Evolutionary conservation across 1,140 invertebrate species (phyloP), one percentile per base, ranked within the genome.

Genomic region (Paramacrobiotus metropolitanus): DNA sequence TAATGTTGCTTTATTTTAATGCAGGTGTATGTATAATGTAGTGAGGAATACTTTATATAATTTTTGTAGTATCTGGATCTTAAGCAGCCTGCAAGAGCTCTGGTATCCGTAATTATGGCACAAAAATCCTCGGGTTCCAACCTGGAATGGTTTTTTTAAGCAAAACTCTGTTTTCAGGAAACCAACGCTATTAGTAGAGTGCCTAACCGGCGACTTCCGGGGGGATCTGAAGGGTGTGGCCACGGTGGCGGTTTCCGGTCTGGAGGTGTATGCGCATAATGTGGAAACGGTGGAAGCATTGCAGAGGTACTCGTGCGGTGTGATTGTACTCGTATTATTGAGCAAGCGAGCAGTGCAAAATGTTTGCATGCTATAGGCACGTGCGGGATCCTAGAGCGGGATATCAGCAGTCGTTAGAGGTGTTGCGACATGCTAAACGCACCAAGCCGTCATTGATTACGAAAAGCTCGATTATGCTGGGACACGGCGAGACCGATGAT

Each of bases 391-490:
- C 84, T 44, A 77, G 95, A 62, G 82, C 82, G 29, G 80, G 78
- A 68, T 83, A 82, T 66, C 65, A 83, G 62, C 95, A 98, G 75
- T 87, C 90, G 2, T 68, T 97, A 44, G 74, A 75, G 59, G 89
- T 92, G 18, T 72, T 96, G 15, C 74, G 81, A 68, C 79, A 81
- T 65, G 91, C 86, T 0, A 93, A 95, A 75, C 76, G 77, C 62
- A 73, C 80, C 2, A 61, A 85, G 86, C 78, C 83, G 0, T 78
- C 83, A 65, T 70, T 97, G 30, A 80, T 98, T 31, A 99, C 94
- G 0, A 99, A 99, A 75, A 90, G 91, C 1, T 98, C 94, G 0
- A 86, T 99, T 63, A 99, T 99, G 95, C 75, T 99, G 20, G 95
- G 94, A 2, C 75, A 98, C 1, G 93, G 93, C 0, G 95, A 99